Evolutionary conservation across 2,113 vertebrate genomes (phyloP).

Genomic region (Petromus typicus): DNA sequence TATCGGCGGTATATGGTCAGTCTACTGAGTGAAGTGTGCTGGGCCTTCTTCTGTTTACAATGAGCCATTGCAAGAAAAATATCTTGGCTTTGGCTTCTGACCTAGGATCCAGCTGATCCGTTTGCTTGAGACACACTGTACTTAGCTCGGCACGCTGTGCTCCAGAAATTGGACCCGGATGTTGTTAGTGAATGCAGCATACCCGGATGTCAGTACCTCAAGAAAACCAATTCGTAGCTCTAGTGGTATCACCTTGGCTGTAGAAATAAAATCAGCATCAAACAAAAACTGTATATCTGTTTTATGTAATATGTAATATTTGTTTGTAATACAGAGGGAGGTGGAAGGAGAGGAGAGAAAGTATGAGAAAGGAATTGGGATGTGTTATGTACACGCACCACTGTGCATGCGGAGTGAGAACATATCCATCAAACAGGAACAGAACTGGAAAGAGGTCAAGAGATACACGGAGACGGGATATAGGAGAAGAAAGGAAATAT

Average conservation of each 20-base stretch:
- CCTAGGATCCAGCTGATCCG: neutral
- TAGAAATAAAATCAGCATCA: neutral
- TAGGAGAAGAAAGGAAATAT: neutral
- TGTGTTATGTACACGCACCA: neutral
- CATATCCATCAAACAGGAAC: neutral
- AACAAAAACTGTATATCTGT: neutral
- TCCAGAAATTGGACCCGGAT: neutral
- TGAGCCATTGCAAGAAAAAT: neutral
- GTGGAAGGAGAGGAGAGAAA: no score
- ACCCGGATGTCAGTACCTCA: neutral
- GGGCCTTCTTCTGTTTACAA: neutral
- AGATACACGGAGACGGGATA: neutral
- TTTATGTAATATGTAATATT: no score
- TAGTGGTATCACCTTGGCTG: neutral
- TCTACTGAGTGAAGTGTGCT: neutral
- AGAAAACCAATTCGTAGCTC: neutral
- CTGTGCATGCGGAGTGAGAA: neutral
- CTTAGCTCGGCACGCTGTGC: neutral
- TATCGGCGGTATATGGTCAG: neutral
- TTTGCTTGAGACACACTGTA: neutral
- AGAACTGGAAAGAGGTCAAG: neutral
- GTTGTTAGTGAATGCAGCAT: no score
- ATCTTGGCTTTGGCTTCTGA: neutral
- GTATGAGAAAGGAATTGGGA: neutral
- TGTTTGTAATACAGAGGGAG: neutral